phyloP scores from a whole-genome alignment of 2,113 vertebrate genomes.

The Pandion haliaetus region DNA sequence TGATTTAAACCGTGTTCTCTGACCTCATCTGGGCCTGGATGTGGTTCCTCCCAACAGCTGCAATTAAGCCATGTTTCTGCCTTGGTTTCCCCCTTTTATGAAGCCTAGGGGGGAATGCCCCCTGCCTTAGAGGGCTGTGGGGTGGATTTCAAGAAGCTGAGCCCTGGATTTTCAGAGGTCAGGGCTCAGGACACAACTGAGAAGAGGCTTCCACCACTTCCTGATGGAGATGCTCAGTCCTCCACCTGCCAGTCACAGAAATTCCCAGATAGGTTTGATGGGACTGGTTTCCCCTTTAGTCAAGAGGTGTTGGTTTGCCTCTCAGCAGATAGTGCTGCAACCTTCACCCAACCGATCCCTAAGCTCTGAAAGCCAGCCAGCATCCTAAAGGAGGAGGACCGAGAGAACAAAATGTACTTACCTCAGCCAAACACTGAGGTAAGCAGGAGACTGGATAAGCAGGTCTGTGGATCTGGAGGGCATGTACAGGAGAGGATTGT shows the following conservation, averaged over 20 bases:
- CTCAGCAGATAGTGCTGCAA: background rate
- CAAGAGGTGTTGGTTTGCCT: background rate
- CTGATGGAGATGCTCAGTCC: background rate
- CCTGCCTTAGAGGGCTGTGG: background rate
- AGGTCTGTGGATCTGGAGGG: background rate
- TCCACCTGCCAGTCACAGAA: background rate
- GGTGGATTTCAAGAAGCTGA: background rate
- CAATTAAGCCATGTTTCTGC: background rate
- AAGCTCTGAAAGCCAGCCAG: conserved; percentile 11
- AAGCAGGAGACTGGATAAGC: conserved; percentile 23
- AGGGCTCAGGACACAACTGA: background rate
- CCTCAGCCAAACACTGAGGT: background rate
- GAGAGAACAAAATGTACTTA: background rate
- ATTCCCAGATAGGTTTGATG: background rate
- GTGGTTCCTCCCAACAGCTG: background rate
- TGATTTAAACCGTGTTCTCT: conserved; percentile 44
- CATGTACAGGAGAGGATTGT: background rate
- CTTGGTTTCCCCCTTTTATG: background rate
- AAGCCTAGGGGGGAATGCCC: background rate
- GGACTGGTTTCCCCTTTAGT: background rate
- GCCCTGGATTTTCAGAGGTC: background rate
- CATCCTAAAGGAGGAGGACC: background rate
- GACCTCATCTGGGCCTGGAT: background rate
- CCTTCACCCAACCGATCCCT: background rate
- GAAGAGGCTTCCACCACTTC: background rate